phyloP scores from a whole-genome alignment of 2,888 invertebrate genomes.

The Lobophora halterata region DNA sequence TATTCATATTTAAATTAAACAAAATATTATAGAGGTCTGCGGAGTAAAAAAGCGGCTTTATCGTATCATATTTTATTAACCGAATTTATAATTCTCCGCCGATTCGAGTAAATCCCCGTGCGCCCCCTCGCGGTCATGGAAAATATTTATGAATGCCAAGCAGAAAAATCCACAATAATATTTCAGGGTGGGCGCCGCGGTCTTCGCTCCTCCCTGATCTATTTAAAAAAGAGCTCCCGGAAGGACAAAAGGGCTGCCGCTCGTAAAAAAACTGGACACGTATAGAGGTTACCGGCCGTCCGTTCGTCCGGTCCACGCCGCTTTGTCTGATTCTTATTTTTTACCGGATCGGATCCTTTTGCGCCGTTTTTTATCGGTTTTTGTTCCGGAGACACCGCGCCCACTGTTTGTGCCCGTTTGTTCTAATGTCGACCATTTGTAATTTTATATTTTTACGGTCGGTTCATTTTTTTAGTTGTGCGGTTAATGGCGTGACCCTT shows the following conservation, averaged over 20 bases:
- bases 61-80: conserved; percentile 80
- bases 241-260: conserved; percentile 76
- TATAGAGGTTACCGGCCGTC: conserved; percentile 69
- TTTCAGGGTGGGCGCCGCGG: conserved; percentile 73
- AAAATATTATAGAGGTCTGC: conserved; percentile 79
- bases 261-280: conserved; percentile 78
- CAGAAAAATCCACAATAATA: conserved; percentile 81
- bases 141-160: conserved; percentile 80
- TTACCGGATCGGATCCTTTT: conserved; percentile 78
- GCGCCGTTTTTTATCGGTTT: conserved; percentile 77
- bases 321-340: conserved; percentile 80
- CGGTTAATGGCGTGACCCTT: conserved; percentile 58
- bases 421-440: conserved; percentile 77
- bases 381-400: conserved; percentile 76
- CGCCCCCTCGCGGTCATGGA: conserved; percentile 49
- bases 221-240: conserved; percentile 79
- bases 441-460: conserved; percentile 64
- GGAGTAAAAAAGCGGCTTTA: conserved; percentile 67
- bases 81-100: conserved; percentile 79
- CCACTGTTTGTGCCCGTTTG: conserved; percentile 64
- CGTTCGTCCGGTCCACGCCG: conserved; percentile 38
- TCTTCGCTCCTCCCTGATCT: conserved; percentile 78
- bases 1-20: conserved; percentile 81
- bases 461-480: conserved; percentile 53
- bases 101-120: conserved; percentile 70